Evolutionary conservation across 2,888 invertebrate species (phyloP).

Genomic region (Ochropleura leucogaster): DNA sequence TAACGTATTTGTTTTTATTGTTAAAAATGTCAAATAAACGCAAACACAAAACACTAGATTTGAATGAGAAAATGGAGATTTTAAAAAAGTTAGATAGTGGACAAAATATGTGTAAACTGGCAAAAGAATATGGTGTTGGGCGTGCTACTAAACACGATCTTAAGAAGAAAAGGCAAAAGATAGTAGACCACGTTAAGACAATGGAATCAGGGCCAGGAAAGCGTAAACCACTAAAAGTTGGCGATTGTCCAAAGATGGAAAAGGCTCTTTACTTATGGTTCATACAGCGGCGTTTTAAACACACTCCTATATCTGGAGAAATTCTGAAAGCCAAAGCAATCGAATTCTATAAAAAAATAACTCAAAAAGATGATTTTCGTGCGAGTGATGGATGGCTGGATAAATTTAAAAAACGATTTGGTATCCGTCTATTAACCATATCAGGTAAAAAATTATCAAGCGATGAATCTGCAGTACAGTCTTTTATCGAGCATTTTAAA

Average conservation of each 20-base stretch:
- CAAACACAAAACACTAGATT: not conserved
- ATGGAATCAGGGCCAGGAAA: not conserved
- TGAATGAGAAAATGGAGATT: not conserved
- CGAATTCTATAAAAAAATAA: not conserved
- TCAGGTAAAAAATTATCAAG: not conserved
- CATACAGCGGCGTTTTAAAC: not conserved
- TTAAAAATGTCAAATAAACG: slow-evolving; percentile 2
- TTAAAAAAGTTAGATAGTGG: not conserved
- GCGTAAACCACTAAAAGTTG: slow-evolving; percentile 1
- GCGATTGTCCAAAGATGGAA: not conserved
- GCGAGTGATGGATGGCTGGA: slow-evolving; percentile 69
- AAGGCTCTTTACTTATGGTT: not conserved
- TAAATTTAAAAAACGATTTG: slow-evolving; percentile 72
- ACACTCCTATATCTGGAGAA: not conserved
- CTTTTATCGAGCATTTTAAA: not conserved
- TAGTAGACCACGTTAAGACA: not conserved
- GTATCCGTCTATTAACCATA: slow-evolving; percentile 35
- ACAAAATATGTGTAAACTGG: slow-evolving; percentile 1
- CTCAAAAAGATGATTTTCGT: not conserved
- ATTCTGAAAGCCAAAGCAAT: not conserved
- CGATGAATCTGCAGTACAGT: not conserved
- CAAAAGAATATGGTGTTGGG: slow-evolving; percentile 8
- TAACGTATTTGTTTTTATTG: not conserved
- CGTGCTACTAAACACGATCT: slow-evolving; percentile 1
- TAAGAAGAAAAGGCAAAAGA: not conserved